phyloP scores from a whole-genome alignment of 2,797 vertebrate species.

The Antrozous pallidus region DNA sequence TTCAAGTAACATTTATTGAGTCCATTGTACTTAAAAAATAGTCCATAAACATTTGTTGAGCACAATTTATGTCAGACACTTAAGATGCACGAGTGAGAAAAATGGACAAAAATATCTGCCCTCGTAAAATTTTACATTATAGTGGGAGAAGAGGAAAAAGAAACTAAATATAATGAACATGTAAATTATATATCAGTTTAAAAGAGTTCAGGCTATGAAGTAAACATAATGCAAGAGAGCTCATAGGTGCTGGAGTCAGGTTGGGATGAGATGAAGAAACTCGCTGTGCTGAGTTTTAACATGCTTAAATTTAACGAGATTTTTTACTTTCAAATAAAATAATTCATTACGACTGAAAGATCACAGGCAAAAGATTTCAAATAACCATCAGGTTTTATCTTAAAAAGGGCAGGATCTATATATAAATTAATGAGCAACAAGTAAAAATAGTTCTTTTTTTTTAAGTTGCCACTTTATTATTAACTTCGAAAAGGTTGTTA shows the following conservation, averaged over 20 bases:
- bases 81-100: neutral
- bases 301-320: neutral
- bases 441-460: neutral
- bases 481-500: neutral
- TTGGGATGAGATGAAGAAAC: neutral
- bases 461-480: neutral
- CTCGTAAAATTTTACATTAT: neutral
- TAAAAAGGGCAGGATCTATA: conserved; percentile 16
- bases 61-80: neutral
- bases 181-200: neutral
- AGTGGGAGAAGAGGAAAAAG: neutral
- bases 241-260: neutral
- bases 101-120: neutral
- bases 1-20: neutral
- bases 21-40: neutral
- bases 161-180: neutral
- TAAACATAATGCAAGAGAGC: neutral
- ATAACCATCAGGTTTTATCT: neutral
- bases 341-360: neutral
- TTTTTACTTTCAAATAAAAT: conserved; percentile 29
- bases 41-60: neutral
- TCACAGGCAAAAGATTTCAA: neutral
- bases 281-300: neutral
- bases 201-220: neutral
- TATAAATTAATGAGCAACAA: neutral